Evolutionary conservation across 2,113 vertebrate species (phyloP).

Genomic region (Catharus fuscescens): DNA sequence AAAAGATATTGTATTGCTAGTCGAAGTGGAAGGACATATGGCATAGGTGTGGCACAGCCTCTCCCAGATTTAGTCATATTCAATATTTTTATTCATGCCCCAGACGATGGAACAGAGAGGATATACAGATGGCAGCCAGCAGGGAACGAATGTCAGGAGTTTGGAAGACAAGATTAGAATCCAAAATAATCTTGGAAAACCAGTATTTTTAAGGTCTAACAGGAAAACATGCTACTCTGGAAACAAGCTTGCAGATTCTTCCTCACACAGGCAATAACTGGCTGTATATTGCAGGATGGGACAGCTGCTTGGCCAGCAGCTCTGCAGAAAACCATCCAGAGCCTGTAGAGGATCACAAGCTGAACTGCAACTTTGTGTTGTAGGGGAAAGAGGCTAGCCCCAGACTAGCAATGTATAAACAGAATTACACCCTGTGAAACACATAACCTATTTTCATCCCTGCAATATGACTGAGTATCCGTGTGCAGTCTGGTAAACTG

Average conservation of each 20-base stretch:
- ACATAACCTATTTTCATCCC: background rate
- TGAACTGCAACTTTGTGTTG: background rate
- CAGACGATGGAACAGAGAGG: slow-evolving; percentile 38
- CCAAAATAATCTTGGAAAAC: slow-evolving; percentile 39
- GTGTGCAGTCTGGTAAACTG: too few relatives aligned
- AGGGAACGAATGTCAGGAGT: slow-evolving; percentile 61
- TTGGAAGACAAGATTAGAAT: slow-evolving; percentile 54
- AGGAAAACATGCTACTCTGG: background rate
- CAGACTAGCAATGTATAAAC: background rate
- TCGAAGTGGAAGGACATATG: slow-evolving; percentile 5
- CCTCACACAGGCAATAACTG: background rate
- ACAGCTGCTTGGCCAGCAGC: background rate
- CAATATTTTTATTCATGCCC: slow-evolving; percentile 39
- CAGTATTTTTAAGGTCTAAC: slow-evolving; percentile 8
- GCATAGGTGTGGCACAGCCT: background rate
- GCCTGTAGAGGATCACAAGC: background rate
- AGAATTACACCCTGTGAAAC: background rate
- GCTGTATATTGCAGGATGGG: background rate
- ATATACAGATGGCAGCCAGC: slow-evolving; percentile 67
- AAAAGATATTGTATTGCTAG: background rate
- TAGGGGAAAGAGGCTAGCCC: background rate
- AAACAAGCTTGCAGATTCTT: background rate
- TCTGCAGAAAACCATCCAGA: background rate
- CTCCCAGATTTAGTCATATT: background rate
- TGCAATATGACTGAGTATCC: background rate